Percentiles rank a stretch among this genome's conserved stretches.
Conservation (phyloP, 2,797 vertebrate genomes). For the Anniella stebbinsi region DNA sequence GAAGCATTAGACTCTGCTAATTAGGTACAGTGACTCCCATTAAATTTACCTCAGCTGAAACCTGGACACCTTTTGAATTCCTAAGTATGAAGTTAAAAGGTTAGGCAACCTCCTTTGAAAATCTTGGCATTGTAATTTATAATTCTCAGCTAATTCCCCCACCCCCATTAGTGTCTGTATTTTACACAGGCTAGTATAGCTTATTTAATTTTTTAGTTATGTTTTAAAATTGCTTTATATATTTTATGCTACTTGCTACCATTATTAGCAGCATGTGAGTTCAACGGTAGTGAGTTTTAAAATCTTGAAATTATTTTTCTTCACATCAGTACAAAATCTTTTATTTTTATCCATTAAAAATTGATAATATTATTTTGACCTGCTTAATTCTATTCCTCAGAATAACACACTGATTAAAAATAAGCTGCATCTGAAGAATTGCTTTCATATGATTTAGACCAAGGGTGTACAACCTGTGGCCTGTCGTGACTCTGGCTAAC, state of each 20-base stretch:
- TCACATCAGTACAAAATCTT: not conserved
- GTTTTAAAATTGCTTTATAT: constrained; percentile 5
- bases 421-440: not conserved
- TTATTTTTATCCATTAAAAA: constrained; percentile 33
- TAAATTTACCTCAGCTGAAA: not conserved
- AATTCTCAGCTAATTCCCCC: not conserved
- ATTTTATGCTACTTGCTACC: constrained; percentile 20
- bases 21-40: not conserved
- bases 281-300: not conserved
- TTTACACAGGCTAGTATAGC: constrained; percentile 14
- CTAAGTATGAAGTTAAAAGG: not conserved
- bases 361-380: not conserved
- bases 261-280: not conserved
- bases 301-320: not conserved
- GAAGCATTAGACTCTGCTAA: constrained; percentile 6
- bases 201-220: constrained; percentile 28
- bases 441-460: not conserved
- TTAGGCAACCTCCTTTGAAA: constrained; percentile 16
- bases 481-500: no score
- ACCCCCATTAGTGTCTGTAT: constrained; percentile 26
- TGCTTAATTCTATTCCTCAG: not conserved
- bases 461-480: no score
- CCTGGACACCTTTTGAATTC: constrained; percentile 20
- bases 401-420: constrained; percentile 4
- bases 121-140: constrained; percentile 13